These are phyloP conservation scores for Hemaris fuciformis DNA, from an alignment of 2,888 invertebrate species.

Conservation along the genomic window DNA sequence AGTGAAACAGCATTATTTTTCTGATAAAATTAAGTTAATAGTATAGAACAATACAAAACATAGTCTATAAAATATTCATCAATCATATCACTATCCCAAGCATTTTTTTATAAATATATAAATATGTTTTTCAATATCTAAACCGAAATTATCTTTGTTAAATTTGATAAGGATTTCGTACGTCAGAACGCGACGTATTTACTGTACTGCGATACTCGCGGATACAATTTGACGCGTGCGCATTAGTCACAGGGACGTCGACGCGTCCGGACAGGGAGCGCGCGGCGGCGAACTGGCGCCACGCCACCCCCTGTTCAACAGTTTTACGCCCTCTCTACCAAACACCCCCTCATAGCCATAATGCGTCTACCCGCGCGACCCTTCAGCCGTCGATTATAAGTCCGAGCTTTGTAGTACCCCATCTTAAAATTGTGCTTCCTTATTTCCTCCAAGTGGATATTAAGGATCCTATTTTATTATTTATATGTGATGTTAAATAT, in stretches of 20 bases:
- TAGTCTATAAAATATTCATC: not conserved
- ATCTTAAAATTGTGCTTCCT: not conserved
- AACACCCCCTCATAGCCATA: slow-evolving; percentile 47
- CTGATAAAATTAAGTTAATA: not conserved
- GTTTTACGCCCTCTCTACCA: slow-evolving; percentile 68
- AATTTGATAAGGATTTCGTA: slow-evolving; percentile 14
- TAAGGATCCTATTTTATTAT: not conserved
- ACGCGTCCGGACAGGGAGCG: slow-evolving; percentile 52
- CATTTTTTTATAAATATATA: not conserved
- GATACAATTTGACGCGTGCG: slow-evolving; percentile 35
- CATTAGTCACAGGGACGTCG: slow-evolving; percentile 28
- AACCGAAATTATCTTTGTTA: slow-evolving; percentile 1
- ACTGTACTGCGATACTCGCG: slow-evolving; percentile 17
- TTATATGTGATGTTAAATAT: not conserved
- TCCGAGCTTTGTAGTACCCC: not conserved
- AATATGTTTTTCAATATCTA: not conserved
- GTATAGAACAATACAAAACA: not conserved
- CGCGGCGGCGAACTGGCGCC: slow-evolving; percentile 72
- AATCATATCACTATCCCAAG: not conserved
- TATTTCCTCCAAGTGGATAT: not conserved
- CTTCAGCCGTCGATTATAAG: not conserved
- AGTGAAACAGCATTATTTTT: not conserved
- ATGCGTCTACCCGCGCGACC: slow-evolving; percentile 3
- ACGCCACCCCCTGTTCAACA: slow-evolving; percentile 73
- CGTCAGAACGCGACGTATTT: slow-evolving; percentile 3